Evolutionary conservation across 2,888 invertebrate species (phyloP), one percentile per base, ranked within the genome.

Genomic region (Sturmia bella): DNA sequence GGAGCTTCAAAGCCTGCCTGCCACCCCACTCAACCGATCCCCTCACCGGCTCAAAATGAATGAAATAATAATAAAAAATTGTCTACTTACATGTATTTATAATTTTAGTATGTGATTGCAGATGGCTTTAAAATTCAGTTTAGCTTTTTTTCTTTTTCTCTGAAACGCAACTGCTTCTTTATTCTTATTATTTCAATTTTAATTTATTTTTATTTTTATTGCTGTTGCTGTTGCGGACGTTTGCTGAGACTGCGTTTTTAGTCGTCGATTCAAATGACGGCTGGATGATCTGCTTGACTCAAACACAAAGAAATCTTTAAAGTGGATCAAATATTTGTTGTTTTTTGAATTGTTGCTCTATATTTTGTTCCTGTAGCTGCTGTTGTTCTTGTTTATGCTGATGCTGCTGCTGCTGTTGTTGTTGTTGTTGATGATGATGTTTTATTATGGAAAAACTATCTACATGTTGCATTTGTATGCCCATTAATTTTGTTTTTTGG

Each of bases 381-480:
- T 84, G 84, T 68, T 84, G 61, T 61, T 84, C 50, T 32, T 75
- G 70, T 68, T 43, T 15, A 4, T 43, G 15, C 17, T 27, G 43
- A 13, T 84, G 75, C 54, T 63, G 69, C 63, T 84, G 13, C 12
- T 59, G 41, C n/a, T 68, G 21, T 13, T 50, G n/a, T 11, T 56
- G 70, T 13, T 70, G 56, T 48, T 70, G 57, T 13, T 72, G 85
- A 68, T 84, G 81, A 45, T 83, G 83, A 45, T 78, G 74, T 73
- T 84, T 83, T 69, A 80, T 82, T 86, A 74, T 84, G 86, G 86
- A 84, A 84, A 84, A 84, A 83, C 83, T 83, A 87, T 86, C 85
- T 70, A 85, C 86, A 87, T 87, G 72, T 87, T 87, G 86, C 88
- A 87, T 87, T 86, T 86, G 86, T 84, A 70, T 79, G 69, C 78